These are phyloP conservation scores for Limanda limanda DNA, from an alignment of 2,113 vertebrate genomes.

Conservation along the genomic window DNA sequence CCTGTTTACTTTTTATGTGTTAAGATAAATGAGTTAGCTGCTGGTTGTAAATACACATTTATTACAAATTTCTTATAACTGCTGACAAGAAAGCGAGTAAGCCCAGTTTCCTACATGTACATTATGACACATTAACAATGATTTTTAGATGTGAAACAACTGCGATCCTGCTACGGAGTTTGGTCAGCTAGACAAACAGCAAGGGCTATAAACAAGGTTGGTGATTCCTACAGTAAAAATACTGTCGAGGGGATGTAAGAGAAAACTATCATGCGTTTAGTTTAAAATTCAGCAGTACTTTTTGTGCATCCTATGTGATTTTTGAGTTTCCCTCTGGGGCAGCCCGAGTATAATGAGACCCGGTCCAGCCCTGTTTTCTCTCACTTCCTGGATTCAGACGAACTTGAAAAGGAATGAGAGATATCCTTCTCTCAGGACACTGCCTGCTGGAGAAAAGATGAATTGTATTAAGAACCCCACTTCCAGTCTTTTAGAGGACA, in stretches of 20 bases:
- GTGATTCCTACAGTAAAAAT: constrained; percentile 10
- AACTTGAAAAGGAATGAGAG: constrained; percentile 78
- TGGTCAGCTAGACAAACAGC: not conserved
- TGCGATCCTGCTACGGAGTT: not conserved
- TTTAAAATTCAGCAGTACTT: constrained; percentile 38
- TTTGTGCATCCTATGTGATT: constrained; percentile 63
- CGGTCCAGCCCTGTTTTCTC: constrained; percentile 55
- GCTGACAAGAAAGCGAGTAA: not conserved
- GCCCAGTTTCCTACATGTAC: too few relatives aligned
- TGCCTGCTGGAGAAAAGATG: constrained; percentile 71
- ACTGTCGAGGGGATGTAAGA: not conserved
- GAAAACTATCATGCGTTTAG: constrained; percentile 13
- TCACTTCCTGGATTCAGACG: constrained; percentile 67
- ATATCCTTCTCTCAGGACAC: constrained; percentile 74
- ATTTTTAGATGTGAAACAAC: not conserved
- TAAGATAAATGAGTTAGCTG: too few relatives aligned
- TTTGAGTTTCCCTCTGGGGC: constrained; percentile 69
- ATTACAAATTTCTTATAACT: too few relatives aligned
- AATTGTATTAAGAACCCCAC: constrained; percentile 70
- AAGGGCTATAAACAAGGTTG: too few relatives aligned
- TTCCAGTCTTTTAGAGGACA: constrained; percentile 66
- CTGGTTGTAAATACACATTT: too few relatives aligned
- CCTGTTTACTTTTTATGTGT: too few relatives aligned
- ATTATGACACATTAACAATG: not conserved
- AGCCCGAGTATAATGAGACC: constrained; percentile 71